These are phyloP conservation scores for Tribolium madens DNA, from an alignment of 1,140 invertebrate species.

Conservation along the genomic window DNA sequence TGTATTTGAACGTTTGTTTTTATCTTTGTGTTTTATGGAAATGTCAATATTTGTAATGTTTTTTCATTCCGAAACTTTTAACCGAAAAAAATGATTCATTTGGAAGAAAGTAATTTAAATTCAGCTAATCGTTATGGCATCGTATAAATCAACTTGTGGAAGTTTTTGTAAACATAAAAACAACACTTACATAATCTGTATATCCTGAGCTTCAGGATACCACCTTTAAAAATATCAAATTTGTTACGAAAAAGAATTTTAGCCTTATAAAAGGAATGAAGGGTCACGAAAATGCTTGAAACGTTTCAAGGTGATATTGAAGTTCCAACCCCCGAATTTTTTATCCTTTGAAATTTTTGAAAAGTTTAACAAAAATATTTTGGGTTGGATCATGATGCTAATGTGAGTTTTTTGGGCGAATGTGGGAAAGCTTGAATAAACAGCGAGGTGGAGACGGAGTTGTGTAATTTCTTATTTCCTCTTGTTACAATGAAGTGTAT, in stretches of 20 bases:
- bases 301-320: background rate
- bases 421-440: background rate
- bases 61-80: background rate
- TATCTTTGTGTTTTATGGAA: slow-evolving; percentile 27
- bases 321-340: background rate
- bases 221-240: slow-evolving; percentile 26
- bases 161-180: background rate
- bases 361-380: background rate
- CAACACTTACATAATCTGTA: slow-evolving; percentile 15
- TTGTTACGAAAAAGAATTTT: slow-evolving; percentile 35
- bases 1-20: slow-evolving; percentile 15
- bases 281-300: slow-evolving; percentile 12
- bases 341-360: background rate
- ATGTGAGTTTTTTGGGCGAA: background rate
- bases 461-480: slow-evolving; percentile 16
- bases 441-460: background rate
- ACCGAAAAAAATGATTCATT: slow-evolving; percentile 4
- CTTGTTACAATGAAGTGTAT: background rate
- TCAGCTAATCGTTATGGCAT: background rate
- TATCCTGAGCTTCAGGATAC: background rate
- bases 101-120: slow-evolving; percentile 5
- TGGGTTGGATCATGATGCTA: too few relatives aligned
- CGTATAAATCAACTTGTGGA: slow-evolving; percentile 14
- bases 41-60: slow-evolving; percentile 1
- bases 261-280: slow-evolving; percentile 30